Evolutionary conservation across 2,113 vertebrate species (phyloP).

Genomic region (Phaethon lepturus): DNA sequence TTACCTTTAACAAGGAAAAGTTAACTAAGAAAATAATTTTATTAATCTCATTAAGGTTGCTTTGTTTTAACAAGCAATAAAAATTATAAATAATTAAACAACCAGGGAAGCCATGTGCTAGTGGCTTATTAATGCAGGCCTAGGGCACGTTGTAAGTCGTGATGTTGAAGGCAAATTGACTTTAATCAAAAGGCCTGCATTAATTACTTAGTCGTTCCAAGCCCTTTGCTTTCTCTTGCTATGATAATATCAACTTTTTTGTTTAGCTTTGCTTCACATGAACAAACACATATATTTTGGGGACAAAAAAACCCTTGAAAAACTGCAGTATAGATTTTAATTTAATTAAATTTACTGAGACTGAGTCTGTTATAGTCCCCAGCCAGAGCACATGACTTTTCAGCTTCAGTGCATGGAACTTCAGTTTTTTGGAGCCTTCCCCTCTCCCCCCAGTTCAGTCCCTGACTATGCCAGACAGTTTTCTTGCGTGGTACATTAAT

Average conservation of each 20-base stretch:
- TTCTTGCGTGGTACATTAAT: not conserved
- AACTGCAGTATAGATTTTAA: not conserved
- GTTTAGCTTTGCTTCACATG: not conserved
- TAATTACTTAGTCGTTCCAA: conserved; percentile 62
- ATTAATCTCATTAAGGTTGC: conserved; percentile 54
- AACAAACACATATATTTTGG: not conserved
- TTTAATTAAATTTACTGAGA: not conserved
- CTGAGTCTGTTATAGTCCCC: not conserved
- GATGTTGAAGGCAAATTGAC: conserved; percentile 66
- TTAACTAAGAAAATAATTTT: conserved; percentile 52
- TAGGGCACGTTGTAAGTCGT: conserved; percentile 46
- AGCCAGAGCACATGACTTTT: not conserved
- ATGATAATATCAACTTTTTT: not conserved
- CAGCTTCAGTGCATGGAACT: not conserved
- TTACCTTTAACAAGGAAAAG: not conserved
- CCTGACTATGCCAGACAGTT: not conserved
- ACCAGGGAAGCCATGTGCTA: conserved; percentile 42
- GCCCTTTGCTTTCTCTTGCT: conserved; percentile 21
- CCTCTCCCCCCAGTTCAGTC: not conserved
- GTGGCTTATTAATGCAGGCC: conserved; percentile 63
- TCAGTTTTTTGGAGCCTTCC: not conserved
- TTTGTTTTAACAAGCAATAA: conserved; percentile 63
- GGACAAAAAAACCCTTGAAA: not conserved
- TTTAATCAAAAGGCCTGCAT: conserved; percentile 67
- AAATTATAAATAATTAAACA: conserved; percentile 69